A percentile compares a stretch with the other conserved stretches of the same genome.
These are phyloP conservation scores for Bacillus rossius DNA, from an alignment of 1,140 invertebrate species.

Conservation along the genomic window DNA sequence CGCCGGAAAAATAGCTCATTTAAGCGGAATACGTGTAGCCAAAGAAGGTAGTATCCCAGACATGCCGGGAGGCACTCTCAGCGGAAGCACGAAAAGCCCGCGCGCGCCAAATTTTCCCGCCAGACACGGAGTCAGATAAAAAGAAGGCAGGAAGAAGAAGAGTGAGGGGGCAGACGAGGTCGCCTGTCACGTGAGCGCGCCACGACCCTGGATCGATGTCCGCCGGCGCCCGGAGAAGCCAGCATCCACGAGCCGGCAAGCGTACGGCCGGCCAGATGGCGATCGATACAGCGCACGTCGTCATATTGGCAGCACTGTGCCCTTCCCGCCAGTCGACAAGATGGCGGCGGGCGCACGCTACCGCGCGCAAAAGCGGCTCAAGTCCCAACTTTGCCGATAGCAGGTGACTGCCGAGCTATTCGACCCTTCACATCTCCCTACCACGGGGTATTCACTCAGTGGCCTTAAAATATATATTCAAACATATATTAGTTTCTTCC, in stretches of 20 bases:
- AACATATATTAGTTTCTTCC: too few relatives aligned
- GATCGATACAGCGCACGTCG: neutral
- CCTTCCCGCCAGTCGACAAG: neutral
- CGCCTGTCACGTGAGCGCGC: constrained; percentile 3
- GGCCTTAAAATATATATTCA: too few relatives aligned
- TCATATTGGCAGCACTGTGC: too few relatives aligned
- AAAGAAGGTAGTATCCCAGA: too few relatives aligned
- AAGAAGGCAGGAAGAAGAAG: neutral
- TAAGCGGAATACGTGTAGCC: too few relatives aligned
- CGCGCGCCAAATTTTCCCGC: constrained; percentile 1
- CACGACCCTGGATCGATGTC: neutral
- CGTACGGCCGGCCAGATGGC: neutral
- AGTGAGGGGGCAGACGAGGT: neutral
- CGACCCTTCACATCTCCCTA: too few relatives aligned
- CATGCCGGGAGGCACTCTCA: too few relatives aligned
- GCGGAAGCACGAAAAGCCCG: neutral
- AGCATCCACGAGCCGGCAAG: neutral
- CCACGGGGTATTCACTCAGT: too few relatives aligned
- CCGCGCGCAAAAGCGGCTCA: neutral
- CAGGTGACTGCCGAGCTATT: too few relatives aligned
- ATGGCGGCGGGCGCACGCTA: neutral
- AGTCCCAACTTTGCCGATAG: neutral
- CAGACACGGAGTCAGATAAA: neutral
- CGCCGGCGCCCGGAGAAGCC: neutral
- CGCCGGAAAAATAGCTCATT: too few relatives aligned